phyloP scores from a whole-genome alignment of 1,140 invertebrate genomes.

The Trichomalopsis sarcophagae region DNA sequence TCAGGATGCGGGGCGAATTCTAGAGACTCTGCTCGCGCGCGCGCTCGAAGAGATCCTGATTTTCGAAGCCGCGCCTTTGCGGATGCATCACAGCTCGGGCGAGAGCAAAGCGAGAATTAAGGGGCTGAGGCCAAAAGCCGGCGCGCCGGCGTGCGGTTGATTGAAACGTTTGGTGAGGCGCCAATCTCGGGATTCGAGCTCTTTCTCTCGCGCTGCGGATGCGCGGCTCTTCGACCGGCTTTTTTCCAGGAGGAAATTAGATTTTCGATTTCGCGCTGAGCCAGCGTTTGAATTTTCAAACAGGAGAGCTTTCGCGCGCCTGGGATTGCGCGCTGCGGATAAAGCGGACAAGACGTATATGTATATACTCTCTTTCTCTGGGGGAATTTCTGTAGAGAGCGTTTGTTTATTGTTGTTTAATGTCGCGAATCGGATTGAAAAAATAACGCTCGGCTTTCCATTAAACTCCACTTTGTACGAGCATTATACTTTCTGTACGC shows the following conservation, averaged over 20 bases:
- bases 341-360: too few relatives aligned
- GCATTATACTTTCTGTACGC: too few relatives aligned
- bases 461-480: too few relatives aligned
- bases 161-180: constrained; percentile 38
- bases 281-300: not conserved
- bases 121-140: not conserved
- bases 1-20: constrained; percentile 54
- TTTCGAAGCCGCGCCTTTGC: not conserved
- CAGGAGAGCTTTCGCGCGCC: not conserved
- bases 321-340: too few relatives aligned
- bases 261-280: not conserved
- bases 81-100: too few relatives aligned
- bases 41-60: not conserved
- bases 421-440: too few relatives aligned
- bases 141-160: not conserved
- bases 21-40: not conserved
- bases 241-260: not conserved
- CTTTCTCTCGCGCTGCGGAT: not conserved
- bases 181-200: not conserved
- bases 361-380: too few relatives aligned
- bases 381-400: too few relatives aligned
- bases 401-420: too few relatives aligned
- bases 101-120: constrained; percentile 6
- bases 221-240: not conserved
- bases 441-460: too few relatives aligned